These are phyloP conservation scores for Nezara viridula DNA, from an alignment of 2,888 invertebrate species.

Conservation along the genomic window DNA sequence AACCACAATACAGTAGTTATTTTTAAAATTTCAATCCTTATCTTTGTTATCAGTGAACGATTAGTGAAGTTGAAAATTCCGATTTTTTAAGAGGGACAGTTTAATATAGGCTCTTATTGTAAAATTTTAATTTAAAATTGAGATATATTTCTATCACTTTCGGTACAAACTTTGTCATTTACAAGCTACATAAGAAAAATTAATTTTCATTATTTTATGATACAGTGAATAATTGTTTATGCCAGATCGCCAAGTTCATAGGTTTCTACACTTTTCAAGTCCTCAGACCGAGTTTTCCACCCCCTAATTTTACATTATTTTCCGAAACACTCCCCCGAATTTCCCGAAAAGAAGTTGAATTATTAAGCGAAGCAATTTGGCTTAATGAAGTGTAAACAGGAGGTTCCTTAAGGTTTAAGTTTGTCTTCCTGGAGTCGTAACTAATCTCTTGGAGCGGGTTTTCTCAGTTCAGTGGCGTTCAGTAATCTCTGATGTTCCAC, in stretches of 20 bases:
- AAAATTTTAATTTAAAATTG: no score
- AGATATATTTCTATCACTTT: no score
- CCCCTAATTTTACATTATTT: background rate
- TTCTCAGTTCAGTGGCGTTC: background rate
- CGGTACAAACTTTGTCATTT: no score
- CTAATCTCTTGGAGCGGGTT: background rate
- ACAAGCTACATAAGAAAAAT: no score
- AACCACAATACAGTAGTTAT: no score
- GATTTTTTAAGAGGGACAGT: no score
- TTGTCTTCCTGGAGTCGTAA: background rate
- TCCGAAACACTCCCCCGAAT: background rate
- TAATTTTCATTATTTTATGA: no score
- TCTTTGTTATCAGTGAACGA: background rate
- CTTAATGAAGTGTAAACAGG: constrained; percentile 22
- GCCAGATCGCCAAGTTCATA: background rate
- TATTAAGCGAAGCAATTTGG: background rate
- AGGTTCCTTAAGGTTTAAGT: background rate
- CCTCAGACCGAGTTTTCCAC: background rate
- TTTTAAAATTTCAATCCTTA: no score
- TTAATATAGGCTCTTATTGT: no score
- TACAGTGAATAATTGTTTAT: no score
- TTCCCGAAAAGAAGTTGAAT: background rate
- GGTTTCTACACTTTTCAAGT: no score
- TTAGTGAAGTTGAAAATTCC: background rate
- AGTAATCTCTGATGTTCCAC: background rate